Conservation (phyloP, 2,888 invertebrate species). For the Phymatocera aterrima region DNA sequence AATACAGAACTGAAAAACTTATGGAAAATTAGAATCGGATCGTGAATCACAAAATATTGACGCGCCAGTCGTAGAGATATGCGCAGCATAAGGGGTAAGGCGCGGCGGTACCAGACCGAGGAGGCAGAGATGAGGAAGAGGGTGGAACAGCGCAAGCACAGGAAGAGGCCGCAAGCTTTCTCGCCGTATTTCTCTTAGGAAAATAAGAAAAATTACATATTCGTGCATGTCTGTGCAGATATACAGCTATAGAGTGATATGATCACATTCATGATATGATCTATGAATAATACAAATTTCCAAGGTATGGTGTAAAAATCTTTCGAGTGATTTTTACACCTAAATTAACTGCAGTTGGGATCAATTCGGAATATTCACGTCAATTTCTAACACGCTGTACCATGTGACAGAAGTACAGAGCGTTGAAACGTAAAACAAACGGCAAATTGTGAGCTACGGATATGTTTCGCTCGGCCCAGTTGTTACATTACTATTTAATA, state of each 20-base stretch:
- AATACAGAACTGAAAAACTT: background rate
- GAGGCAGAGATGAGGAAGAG: conserved; percentile 1
- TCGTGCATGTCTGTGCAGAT: too few relatives aligned
- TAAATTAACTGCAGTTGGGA: too few relatives aligned
- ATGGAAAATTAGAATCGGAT: conserved; percentile 4
- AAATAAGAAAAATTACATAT: conserved; percentile 16
- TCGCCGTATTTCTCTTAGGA: background rate
- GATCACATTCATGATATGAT: too few relatives aligned
- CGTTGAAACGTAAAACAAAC: background rate
- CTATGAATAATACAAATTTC: too few relatives aligned
- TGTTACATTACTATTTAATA: conserved; percentile 16
- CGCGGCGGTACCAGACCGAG: conserved; percentile 3
- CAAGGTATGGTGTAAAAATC: too few relatives aligned
- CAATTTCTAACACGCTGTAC: background rate
- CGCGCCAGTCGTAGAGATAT: conserved; percentile 17
- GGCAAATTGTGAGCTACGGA: background rate
- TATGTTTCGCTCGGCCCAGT: background rate
- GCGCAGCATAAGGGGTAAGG: background rate
- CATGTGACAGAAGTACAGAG: background rate
- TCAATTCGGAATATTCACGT: background rate
- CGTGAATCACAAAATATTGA: conserved; percentile 28
- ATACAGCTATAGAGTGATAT: too few relatives aligned
- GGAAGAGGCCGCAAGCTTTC: background rate
- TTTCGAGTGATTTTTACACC: too few relatives aligned
- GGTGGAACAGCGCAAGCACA: background rate